phyloP scores from a whole-genome alignment of 1,140 invertebrate species.

The Trachymyrmex cornetzi region DNA sequence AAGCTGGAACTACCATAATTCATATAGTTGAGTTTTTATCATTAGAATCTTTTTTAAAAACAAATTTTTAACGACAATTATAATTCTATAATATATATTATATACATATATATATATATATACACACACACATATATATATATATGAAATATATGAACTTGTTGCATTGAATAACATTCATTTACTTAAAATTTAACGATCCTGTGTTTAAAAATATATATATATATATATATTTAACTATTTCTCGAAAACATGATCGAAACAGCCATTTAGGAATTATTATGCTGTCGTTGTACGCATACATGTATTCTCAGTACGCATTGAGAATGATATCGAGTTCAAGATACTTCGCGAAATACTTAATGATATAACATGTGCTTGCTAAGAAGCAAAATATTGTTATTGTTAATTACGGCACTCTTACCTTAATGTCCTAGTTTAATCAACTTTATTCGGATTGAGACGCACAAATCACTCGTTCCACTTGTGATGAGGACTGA shows the following conservation, averaged over 20 bases:
- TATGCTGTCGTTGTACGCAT: slow-evolving; percentile 48
- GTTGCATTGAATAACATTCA: slow-evolving; percentile 46
- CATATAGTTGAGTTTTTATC: slow-evolving; percentile 12
- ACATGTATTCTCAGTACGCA: slow-evolving; percentile 19
- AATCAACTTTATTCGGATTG: not conserved
- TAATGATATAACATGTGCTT: slow-evolving; percentile 41
- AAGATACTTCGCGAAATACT: slow-evolving; percentile 28
- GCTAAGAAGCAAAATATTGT: slow-evolving; percentile 40
- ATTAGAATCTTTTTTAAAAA: slow-evolving; percentile 29
- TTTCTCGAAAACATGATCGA: slow-evolving; percentile 18
- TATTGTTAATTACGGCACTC: slow-evolving; percentile 19
- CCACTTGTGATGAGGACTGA: not conserved
- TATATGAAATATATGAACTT: slow-evolving; percentile 37
- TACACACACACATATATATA: not conserved
- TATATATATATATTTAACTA: slow-evolving; percentile 36
- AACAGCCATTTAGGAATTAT: slow-evolving; percentile 66
- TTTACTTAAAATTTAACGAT: slow-evolving; percentile 62
- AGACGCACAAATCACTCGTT: not conserved
- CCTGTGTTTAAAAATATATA: slow-evolving; percentile 66
- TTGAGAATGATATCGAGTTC: slow-evolving; percentile 45
- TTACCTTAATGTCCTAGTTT: not conserved
- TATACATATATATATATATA: not conserved
- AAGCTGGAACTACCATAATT: slow-evolving; percentile 21
- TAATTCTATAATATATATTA: not conserved
- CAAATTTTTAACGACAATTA: slow-evolving; percentile 36